Percentiles rank a stretch among this genome's conserved stretches.
phyloP scores from a whole-genome alignment of 1,140 invertebrate species.

The Drosophila guanche region DNA sequence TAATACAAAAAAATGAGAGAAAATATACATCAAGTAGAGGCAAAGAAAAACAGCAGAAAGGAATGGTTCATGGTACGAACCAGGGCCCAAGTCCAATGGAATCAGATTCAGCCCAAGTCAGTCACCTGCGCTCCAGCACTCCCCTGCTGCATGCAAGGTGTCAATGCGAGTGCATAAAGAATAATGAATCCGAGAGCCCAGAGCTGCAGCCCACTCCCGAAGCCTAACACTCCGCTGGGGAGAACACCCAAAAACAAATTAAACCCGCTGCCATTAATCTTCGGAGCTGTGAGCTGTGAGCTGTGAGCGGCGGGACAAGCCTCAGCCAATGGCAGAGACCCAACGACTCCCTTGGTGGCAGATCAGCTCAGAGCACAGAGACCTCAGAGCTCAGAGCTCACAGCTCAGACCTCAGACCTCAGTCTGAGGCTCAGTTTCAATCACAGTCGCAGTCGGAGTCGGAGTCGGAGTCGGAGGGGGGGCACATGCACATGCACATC shows the following conservation, averaged over 20 bases:
- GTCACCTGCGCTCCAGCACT: constrained; percentile 7
- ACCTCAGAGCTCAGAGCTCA: too few species aligned
- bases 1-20: constrained; percentile 8
- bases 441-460: background rate
- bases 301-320: constrained; percentile 7
- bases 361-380: constrained; percentile 14
- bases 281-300: constrained; percentile 34
- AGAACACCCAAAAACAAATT: constrained; percentile 80
- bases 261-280: constrained; percentile 78
- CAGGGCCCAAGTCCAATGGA: background rate
- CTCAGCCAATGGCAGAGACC: constrained; percentile 1
- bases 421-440: constrained; percentile 12
- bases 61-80: background rate
- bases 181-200: constrained; percentile 27
- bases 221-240: constrained; percentile 12
- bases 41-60: background rate
- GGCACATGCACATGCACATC: constrained; percentile 7
- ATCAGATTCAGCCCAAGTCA: constrained; percentile 11
- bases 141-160: constrained; percentile 21
- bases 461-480: constrained; percentile 13
- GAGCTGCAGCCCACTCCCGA: background rate
- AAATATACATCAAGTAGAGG: background rate
- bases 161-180: constrained; percentile 61
- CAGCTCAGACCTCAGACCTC: constrained; percentile 1
- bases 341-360: constrained; percentile 68